phyloP scores from a whole-genome alignment of 2,797 vertebrate species.

The Poecile montanus region DNA sequence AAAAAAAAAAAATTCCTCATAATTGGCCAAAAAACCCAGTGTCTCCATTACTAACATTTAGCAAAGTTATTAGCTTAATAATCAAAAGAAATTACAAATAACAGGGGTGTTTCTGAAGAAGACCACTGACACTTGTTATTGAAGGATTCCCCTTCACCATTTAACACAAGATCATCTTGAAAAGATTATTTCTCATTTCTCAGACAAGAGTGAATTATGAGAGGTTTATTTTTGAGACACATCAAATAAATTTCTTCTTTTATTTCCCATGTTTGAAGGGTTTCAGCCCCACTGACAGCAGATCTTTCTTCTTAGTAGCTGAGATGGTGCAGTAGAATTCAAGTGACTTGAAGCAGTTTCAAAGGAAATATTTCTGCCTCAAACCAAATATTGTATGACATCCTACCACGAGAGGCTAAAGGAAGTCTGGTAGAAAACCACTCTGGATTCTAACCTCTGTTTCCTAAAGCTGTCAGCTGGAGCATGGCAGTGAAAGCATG shows the following conservation, averaged over 20 bases:
- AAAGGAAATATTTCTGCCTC: neutral
- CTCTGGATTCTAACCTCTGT: neutral
- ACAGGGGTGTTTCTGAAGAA: neutral
- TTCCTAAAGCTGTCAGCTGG: neutral
- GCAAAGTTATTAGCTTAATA: neutral
- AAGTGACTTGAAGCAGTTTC: neutral
- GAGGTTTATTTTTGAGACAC: neutral
- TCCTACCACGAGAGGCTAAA: neutral
- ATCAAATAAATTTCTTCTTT: neutral
- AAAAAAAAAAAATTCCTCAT: neutral
- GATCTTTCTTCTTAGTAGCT: neutral
- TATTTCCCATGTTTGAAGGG: neutral
- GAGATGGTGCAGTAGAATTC: neutral
- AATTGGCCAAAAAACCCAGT: fast-evolving
- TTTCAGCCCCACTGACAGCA: neutral
- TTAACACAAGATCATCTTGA: neutral
- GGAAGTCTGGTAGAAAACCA: neutral
- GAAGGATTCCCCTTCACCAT: neutral
- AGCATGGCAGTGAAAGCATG: neutral
- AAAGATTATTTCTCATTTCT: neutral
- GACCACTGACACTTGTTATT: neutral
- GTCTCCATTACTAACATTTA: neutral
- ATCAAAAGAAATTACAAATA: neutral
- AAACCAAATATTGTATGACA: neutral
- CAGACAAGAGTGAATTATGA: neutral